phyloP scores from a whole-genome alignment of 2,797 vertebrate species.

The Sciaenops ocellatus region DNA sequence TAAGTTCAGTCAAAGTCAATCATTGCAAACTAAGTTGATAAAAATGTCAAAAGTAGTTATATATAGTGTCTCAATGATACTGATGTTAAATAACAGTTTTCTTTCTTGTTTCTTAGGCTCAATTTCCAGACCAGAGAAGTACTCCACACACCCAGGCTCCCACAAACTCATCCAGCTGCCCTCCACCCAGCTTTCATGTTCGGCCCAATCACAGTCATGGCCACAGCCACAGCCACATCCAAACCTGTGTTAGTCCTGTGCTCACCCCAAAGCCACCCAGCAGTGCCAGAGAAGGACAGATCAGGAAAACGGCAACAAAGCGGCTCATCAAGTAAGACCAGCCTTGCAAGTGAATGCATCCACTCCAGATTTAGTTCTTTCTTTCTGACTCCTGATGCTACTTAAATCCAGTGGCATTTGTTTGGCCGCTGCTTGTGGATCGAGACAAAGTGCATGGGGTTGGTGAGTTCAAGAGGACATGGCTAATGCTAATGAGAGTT shows the following conservation, averaged over 20 bases:
- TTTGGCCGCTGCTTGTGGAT: constrained; percentile 39
- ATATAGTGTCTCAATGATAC: background rate
- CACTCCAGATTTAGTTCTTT: constrained; percentile 1
- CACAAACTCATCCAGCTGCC: constrained; percentile 71
- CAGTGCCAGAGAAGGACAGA: constrained; percentile 81
- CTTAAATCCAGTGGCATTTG: constrained; percentile 23
- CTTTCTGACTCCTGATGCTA: background rate
- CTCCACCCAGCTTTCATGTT: constrained; percentile 75
- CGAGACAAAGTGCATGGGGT: constrained; percentile 50
- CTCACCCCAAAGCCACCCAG: constrained; percentile 84
- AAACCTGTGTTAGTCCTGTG: constrained; percentile 68
- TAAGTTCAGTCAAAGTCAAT: constrained; percentile 11
- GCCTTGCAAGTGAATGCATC: constrained; percentile 17
- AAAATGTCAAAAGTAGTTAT: constrained; percentile 13
- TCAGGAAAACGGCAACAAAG: constrained; percentile 87
- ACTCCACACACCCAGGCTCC: constrained; percentile 66
- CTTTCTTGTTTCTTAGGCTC: constrained; percentile 79
- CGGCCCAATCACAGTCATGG: constrained; percentile 76
- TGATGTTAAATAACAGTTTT: constrained; percentile 16
- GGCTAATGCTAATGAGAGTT: constrained; percentile 75
- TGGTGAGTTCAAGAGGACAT: constrained; percentile 68
- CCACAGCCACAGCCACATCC: constrained; percentile 76
- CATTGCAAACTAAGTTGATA: background rate
- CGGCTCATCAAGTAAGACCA: constrained; percentile 90
- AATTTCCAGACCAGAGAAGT: constrained; percentile 83